Conservation (phyloP, 2,888 invertebrate genomes). For the Mesorhabditis spiculigera region DNA sequence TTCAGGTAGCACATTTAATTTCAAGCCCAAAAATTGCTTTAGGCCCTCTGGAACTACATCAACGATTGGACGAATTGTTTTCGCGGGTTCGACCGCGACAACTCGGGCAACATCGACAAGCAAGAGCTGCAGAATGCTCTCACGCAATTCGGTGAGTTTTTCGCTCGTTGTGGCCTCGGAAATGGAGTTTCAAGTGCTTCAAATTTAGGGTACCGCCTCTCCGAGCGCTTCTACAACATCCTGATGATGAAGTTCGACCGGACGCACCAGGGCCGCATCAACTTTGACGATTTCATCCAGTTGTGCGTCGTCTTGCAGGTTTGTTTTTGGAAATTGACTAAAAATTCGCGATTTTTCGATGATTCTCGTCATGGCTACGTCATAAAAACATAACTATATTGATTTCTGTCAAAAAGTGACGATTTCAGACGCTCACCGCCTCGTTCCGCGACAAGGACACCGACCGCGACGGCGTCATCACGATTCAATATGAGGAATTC, state of each 20-base stretch:
- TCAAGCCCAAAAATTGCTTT: constrained; percentile 6
- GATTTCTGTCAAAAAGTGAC: background rate
- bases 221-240: constrained; percentile 76
- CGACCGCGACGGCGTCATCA: constrained; percentile 77
- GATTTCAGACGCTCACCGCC: constrained; percentile 65
- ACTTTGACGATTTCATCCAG: constrained; percentile 97
- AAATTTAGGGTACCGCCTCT: constrained; percentile 68
- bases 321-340: background rate
- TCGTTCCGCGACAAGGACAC: constrained; percentile 78
- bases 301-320: constrained; percentile 66
- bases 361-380: too few species aligned
- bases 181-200: constrained; percentile 4
- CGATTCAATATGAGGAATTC: constrained; percentile 79
- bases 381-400: too few species aligned
- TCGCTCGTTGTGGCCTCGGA: background rate
- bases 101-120: constrained; percentile 81
- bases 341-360: too few species aligned
- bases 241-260: constrained; percentile 90
- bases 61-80: constrained; percentile 97
- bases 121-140: constrained; percentile 85
- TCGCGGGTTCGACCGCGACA: constrained; percentile 85
- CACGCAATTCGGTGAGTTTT: constrained; percentile 69
- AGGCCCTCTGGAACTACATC: constrained; percentile 90
- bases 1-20: constrained; percentile 66
- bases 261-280: constrained; percentile 80